phyloP scores from a whole-genome alignment of 2,888 invertebrate species.

The Tiliacea aurago region DNA sequence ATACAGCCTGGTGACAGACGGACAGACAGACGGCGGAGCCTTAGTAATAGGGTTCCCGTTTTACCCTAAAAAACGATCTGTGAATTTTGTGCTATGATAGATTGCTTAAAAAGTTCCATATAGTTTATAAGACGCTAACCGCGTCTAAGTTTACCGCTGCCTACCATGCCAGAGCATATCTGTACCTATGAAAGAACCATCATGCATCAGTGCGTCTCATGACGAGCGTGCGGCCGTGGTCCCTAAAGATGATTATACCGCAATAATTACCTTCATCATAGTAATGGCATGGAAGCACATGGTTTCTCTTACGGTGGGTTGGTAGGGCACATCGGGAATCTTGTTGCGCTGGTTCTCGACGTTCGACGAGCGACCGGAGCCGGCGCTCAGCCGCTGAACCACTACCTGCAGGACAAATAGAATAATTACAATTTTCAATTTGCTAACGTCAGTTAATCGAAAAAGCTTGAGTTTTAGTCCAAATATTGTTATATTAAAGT shows the following conservation, averaged over 20 bases:
- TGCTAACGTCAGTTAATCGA: not conserved
- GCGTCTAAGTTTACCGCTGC: constrained; percentile 19
- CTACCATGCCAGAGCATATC: constrained; percentile 33
- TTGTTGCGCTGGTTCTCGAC: constrained; percentile 82
- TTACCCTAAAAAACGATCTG: not conserved
- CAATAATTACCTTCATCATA: constrained; percentile 95
- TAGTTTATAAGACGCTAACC: not conserved
- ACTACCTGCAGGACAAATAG: constrained; percentile 79
- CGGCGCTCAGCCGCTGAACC: constrained; percentile 91
- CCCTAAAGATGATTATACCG: constrained; percentile 11
- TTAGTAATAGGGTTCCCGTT: too few species aligned
- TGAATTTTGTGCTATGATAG: not conserved
- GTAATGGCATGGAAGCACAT: constrained; percentile 98
- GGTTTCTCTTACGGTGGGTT: constrained; percentile 96
- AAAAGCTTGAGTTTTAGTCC: not conserved
- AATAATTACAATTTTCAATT: not conserved
- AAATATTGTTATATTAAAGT: not conserved
- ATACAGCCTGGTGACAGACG: too few species aligned
- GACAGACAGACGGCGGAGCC: too few species aligned
- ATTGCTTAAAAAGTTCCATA: not conserved
- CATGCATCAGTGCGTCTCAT: constrained; percentile 14
- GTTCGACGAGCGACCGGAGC: constrained; percentile 90
- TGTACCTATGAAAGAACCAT: constrained; percentile 18
- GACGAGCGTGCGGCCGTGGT: constrained; percentile 8
- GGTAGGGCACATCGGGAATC: constrained; percentile 93